Evolutionary conservation across 2,888 invertebrate genomes (phyloP).

Genomic region (Microctonus hyperodae): DNA sequence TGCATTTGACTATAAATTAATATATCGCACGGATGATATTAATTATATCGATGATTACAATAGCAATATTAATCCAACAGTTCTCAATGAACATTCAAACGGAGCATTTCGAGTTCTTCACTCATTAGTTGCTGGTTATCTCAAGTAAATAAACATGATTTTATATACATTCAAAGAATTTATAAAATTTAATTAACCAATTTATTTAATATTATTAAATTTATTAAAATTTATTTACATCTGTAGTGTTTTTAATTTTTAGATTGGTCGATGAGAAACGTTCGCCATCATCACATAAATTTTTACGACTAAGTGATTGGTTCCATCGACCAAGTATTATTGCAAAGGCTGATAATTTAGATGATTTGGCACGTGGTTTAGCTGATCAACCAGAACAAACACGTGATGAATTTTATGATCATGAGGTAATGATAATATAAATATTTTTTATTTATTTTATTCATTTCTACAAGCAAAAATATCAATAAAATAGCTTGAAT

Average conservation of each 20-base stretch:
- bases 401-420: slow-evolving; percentile 80
- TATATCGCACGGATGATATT: slow-evolving; percentile 67
- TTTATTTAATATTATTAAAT: neutral
- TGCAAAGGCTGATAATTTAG: slow-evolving; percentile 73
- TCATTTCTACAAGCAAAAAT: neutral
- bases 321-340: slow-evolving; percentile 73
- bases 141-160: slow-evolving; percentile 76
- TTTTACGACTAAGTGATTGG: slow-evolving; percentile 75
- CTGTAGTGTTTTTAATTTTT: slow-evolving; percentile 40
- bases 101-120: slow-evolving; percentile 81
- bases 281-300: slow-evolving; percentile 58
- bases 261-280: slow-evolving; percentile 71
- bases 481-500: neutral
- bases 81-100: slow-evolving; percentile 75
- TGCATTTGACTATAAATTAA: slow-evolving; percentile 69
- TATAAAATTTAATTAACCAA: neutral
- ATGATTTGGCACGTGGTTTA: slow-evolving; percentile 78
- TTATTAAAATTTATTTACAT: slow-evolving; percentile 12
- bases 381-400: slow-evolving; percentile 78
- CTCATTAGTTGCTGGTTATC: slow-evolving; percentile 72
- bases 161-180: no score
- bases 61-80: slow-evolving; percentile 70
- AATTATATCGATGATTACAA: slow-evolving; percentile 73
- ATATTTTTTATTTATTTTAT: slow-evolving; percentile 1
- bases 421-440: slow-evolving; percentile 73